Evolutionary conservation across 2,113 vertebrate genomes (phyloP), one percentile per base, ranked within the genome.

Genomic region (Phalacrocorax carbo): DNA sequence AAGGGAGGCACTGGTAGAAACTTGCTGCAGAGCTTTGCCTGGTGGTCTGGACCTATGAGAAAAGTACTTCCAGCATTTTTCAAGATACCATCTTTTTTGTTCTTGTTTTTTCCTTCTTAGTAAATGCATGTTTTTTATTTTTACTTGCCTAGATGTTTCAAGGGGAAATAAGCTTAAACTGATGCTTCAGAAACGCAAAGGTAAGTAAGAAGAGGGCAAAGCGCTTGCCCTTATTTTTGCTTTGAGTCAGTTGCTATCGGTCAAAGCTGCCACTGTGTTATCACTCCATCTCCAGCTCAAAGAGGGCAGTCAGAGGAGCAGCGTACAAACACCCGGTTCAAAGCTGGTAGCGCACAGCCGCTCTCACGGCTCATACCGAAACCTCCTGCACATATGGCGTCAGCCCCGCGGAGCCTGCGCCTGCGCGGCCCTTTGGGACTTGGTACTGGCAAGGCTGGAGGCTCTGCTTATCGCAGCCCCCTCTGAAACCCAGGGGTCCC

Each of bases 171-270:
- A 98, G 72, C 98, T 99, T 75, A 98, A 98, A 64, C 97, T 96
- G 97, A 97, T 99, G 97, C 97, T 99, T 70, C 98, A 96, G 68
- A 99, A 98, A 94, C 97, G 92, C 70, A 97, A 98, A 94, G 99
- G 99, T 99, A 96, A 97, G 86, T 19, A 11, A 75, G 66, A 64
- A 58, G 27, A 13, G 20, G 49, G 11, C 5, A 5, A 36, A 40
- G 49, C 13, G 16, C 38, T 60, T 36, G 48, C 27, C 34, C 44
- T 48, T 44, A 2, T 29, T 75, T 82, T n/a, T 26, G 25, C 54
- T 36, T 2, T 1, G 22, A 27, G 22, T 4, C 3, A 1, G 17
- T 3, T 20, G 55, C 57, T 16, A 1, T 13, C 42, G 3, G 29
- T 44, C 3, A 5, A 3, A n/a, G 46, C 25, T 30, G 25, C 36